These are phyloP conservation scores for Anguilla rostrata DNA, from an alignment of 2,113 vertebrate genomes.

Conservation along the genomic window DNA sequence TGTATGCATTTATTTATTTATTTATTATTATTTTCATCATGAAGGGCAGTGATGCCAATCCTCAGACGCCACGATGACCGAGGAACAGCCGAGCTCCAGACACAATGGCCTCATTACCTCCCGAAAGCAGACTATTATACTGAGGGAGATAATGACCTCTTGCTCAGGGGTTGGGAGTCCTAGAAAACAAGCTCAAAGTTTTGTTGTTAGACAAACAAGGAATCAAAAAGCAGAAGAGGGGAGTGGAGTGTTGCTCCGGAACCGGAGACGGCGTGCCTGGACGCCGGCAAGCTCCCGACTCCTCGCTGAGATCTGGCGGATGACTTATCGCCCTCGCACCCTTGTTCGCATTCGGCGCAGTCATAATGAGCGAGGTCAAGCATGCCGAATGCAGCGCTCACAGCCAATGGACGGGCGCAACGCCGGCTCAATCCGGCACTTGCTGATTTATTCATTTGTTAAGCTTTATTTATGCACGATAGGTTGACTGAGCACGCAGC, in stretches of 20 bases:
- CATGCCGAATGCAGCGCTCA: neutral
- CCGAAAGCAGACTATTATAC: constrained; percentile 39
- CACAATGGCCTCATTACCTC: constrained; percentile 35
- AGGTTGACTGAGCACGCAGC: too few species aligned
- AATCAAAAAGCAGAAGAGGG: neutral
- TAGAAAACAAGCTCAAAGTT: constrained; percentile 27
- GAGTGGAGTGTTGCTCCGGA: neutral
- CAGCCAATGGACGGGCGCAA: neutral
- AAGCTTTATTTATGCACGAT: too few species aligned
- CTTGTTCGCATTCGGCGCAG: neutral
- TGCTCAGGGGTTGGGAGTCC: constrained; percentile 15
- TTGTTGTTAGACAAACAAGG: constrained; percentile 3
- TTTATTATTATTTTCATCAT: constrained; percentile 19
- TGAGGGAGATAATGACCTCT: constrained; percentile 28
- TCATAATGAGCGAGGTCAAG: neutral
- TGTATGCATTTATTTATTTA: constrained; percentile 21
- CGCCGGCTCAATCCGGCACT: neutral
- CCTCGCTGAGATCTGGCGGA: neutral
- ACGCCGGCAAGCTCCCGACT: neutral
- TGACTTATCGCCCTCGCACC: neutral
- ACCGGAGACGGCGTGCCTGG: neutral
- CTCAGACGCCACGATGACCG: constrained; percentile 14
- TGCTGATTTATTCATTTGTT: too few species aligned
- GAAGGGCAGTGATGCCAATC: constrained; percentile 3
- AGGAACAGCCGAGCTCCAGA: constrained; percentile 2